Evolutionary conservation across 2,113 vertebrate genomes (phyloP).

Genomic region (Xyrauchen texanus): DNA sequence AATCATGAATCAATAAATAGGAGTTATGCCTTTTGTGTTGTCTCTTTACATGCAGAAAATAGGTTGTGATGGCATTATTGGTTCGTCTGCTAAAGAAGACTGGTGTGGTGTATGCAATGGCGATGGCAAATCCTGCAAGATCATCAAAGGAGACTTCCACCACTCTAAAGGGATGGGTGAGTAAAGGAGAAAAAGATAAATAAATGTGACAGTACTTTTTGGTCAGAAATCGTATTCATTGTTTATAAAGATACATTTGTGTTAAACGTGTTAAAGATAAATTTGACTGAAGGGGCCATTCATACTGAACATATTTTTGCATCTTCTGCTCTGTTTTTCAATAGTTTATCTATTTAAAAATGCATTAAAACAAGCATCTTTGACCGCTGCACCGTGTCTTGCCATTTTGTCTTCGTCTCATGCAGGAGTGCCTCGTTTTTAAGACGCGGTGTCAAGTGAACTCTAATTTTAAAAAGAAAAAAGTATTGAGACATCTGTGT

Average conservation of each 20-base stretch:
- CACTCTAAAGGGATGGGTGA: constrained; percentile 92
- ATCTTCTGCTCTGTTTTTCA: too few relatives aligned
- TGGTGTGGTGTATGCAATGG: constrained; percentile 92
- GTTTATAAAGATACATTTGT: background rate
- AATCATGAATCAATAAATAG: too few relatives aligned
- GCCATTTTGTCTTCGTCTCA: too few relatives aligned
- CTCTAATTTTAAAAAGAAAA: too few relatives aligned
- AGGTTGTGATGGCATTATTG: constrained; percentile 92
- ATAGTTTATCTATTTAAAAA: too few relatives aligned
- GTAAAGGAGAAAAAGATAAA: constrained; percentile 50
- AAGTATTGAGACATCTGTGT: too few relatives aligned
- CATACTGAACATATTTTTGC: too few relatives aligned
- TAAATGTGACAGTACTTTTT: background rate
- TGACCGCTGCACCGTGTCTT: too few relatives aligned
- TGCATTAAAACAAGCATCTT: too few relatives aligned
- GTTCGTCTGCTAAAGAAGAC: constrained; percentile 91
- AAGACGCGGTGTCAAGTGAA: too few relatives aligned
- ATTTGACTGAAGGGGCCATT: too few relatives aligned
- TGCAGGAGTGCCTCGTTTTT: too few relatives aligned
- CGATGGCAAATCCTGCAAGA: constrained; percentile 89
- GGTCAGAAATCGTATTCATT: background rate
- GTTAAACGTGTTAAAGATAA: background rate
- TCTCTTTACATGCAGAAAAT: constrained; percentile 80
- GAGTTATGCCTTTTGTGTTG: background rate
- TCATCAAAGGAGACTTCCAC: constrained; percentile 95